Evolutionary conservation across 2,888 invertebrate species (phyloP), one percentile per base, ranked within the genome.

Genomic region (Thymelicus sylvestris): DNA sequence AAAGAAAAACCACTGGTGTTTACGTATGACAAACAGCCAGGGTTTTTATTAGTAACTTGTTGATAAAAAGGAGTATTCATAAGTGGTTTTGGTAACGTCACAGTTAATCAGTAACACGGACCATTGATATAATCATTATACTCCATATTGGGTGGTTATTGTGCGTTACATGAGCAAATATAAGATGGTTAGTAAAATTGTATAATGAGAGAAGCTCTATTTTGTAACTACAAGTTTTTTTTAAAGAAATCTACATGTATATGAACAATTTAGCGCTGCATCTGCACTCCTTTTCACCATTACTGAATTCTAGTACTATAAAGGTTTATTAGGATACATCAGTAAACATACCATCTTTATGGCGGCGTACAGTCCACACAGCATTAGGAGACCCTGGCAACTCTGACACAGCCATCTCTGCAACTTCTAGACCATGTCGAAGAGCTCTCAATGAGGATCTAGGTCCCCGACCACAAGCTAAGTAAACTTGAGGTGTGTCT

Each of bases 341-440:
- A 41, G 41, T 39, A 47, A 72, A 95, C 97, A 97, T 93, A 99
- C 99, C 99, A 94, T 99, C 99, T 86, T 97, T 96, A 87, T 98
- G 96, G 82, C 97, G 96, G 86, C 98, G 98, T 24, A 99, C 99
- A 44, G 99, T 99, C 99, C 99, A 99, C 2, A 99, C 99, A 81
- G 99, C 99, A 94, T 99, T 99, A 2, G 99, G 99, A 85, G 98
- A 99, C 84, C 99, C 99, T n/a, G 99, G 99, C 78, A 99, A 94
- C 90, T 99, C 99, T 38, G 99, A 99, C 3, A 99, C 99, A 72
- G 99, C 99, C 99, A 99, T 99, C 93, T 99, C 99, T 0, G 99
- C 98, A 1, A 99, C 99, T 95, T 99, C 99, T 66, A 99, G 94
- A 79, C 99, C 99, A 89, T 99, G 99, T 38, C 99, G 95, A 10